These are phyloP conservation scores for Merodon equestris DNA, from an alignment of 2,888 invertebrate genomes.

Conservation along the genomic window DNA sequence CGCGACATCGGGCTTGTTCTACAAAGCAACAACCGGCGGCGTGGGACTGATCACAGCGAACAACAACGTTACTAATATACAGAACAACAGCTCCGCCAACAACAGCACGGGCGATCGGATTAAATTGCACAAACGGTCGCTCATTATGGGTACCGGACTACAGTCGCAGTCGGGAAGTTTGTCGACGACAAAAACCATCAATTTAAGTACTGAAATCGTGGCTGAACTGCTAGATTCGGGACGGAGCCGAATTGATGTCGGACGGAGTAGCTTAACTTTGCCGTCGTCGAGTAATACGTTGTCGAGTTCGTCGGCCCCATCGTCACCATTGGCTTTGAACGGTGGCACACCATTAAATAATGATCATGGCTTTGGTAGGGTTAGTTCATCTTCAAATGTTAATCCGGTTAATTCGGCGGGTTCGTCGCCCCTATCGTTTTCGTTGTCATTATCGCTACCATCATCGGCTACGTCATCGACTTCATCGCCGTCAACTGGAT, in stretches of 20 bases:
- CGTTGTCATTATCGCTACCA: not conserved
- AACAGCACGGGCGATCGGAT: slow-evolving; percentile 33
- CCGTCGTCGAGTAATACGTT: slow-evolving; percentile 5
- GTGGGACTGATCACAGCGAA: slow-evolving; percentile 29
- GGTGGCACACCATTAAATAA: slow-evolving; percentile 6
- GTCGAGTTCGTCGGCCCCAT: slow-evolving; percentile 13
- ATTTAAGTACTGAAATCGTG: slow-evolving; percentile 47
- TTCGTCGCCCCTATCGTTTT: slow-evolving; percentile 7
- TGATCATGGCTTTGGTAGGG: slow-evolving; percentile 37
- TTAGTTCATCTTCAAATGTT: slow-evolving; percentile 12
- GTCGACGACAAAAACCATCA: slow-evolving; percentile 27
- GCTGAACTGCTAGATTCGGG: slow-evolving; percentile 45
- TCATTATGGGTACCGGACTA: slow-evolving; percentile 49
- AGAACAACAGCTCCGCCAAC: slow-evolving; percentile 12
- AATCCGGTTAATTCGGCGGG: not conserved
- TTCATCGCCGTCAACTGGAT: no score
- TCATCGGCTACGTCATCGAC: not conserved
- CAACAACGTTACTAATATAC: slow-evolving; percentile 24
- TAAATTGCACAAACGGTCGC: slow-evolving; percentile 55
- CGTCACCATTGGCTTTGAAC: slow-evolving; percentile 28
- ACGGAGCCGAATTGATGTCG: slow-evolving; percentile 10
- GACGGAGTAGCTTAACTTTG: slow-evolving; percentile 17
- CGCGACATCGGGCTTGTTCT: slow-evolving; percentile 26
- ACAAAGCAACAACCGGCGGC: slow-evolving; percentile 30
- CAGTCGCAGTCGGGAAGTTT: not conserved